Conservation (phyloP, 1,140 invertebrate species). For the Drosophila ananassae region DNA sequence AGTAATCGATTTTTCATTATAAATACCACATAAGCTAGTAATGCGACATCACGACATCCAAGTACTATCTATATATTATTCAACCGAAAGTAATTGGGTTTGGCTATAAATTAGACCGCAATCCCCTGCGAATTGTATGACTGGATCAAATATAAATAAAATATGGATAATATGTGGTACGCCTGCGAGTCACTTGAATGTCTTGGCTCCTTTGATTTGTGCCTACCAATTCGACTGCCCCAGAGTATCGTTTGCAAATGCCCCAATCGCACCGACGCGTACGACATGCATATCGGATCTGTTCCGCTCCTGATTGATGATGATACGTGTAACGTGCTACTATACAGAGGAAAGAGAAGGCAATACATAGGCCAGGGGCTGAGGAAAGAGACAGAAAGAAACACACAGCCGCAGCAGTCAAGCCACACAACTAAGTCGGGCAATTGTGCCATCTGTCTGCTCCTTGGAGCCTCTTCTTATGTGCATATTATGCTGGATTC, state of each 20-base stretch:
- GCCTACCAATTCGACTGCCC: constrained; percentile 57
- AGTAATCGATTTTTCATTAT: neutral
- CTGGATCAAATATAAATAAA: constrained; percentile 28
- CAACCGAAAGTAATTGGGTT: neutral
- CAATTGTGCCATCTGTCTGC: constrained; percentile 24
- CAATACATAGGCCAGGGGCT: neutral
- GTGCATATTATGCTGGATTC: constrained; percentile 60
- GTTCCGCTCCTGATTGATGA: constrained; percentile 69
- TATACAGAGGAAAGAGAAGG: neutral
- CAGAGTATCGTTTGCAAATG: constrained; percentile 52
- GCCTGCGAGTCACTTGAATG: constrained; percentile 1
- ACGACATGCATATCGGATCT: constrained; percentile 72
- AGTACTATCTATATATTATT: constrained; percentile 5
- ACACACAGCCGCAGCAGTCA: constrained; percentile 6
- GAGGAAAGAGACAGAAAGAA: neutral
- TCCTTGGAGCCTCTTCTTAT: constrained; percentile 45
- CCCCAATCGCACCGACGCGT: constrained; percentile 11
- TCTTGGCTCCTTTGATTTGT: constrained; percentile 36
- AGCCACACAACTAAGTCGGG: constrained; percentile 44
- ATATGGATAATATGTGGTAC: constrained; percentile 33
- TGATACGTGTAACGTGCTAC: constrained; percentile 55
- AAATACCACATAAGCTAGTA: neutral
- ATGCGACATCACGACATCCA: neutral
- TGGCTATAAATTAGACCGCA: constrained; percentile 1
- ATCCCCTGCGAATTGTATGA: neutral